Percentiles rank a stretch among this genome's conserved stretches.
These are phyloP conservation scores for Carlito syrichta DNA, from an alignment of 2,113 vertebrate species.

Conservation along the genomic window DNA sequence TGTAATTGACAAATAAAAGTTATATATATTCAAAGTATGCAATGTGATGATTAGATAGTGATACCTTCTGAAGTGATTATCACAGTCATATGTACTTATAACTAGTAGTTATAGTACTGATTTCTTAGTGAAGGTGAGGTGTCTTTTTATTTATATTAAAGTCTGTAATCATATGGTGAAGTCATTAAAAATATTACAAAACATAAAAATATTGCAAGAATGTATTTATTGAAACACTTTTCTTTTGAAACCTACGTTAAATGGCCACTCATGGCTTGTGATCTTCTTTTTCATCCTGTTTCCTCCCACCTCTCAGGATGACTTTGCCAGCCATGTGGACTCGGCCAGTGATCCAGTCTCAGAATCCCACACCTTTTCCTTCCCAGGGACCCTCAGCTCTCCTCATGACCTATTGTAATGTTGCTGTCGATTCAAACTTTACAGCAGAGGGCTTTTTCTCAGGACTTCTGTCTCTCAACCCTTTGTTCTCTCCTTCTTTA, in stretches of 20 bases:
- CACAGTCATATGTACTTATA: too few relatives aligned
- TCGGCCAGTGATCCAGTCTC: neutral
- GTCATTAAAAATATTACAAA: neutral
- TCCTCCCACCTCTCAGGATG: neutral
- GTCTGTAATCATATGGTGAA: neutral
- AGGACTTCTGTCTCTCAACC: neutral
- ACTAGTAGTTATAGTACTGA: neutral
- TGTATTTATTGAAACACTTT: neutral
- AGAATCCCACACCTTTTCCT: neutral
- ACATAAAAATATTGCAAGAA: neutral
- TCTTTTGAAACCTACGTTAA: neutral
- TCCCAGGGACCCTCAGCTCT: neutral
- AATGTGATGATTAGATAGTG: neutral
- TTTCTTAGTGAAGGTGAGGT: neutral
- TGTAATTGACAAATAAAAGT: neutral
- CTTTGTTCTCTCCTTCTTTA: neutral
- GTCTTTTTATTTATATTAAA: neutral
- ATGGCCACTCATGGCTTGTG: neutral
- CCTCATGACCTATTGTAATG: neutral
- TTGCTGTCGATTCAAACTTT: neutral
- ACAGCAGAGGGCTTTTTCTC: neutral
- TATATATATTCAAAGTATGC: neutral
- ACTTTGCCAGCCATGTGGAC: neutral
- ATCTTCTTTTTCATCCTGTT: neutral
- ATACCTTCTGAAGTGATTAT: neutral